These are phyloP conservation scores for Chloropsis hardwickii DNA, from an alignment of 2,113 vertebrate species.

Conservation along the genomic window DNA sequence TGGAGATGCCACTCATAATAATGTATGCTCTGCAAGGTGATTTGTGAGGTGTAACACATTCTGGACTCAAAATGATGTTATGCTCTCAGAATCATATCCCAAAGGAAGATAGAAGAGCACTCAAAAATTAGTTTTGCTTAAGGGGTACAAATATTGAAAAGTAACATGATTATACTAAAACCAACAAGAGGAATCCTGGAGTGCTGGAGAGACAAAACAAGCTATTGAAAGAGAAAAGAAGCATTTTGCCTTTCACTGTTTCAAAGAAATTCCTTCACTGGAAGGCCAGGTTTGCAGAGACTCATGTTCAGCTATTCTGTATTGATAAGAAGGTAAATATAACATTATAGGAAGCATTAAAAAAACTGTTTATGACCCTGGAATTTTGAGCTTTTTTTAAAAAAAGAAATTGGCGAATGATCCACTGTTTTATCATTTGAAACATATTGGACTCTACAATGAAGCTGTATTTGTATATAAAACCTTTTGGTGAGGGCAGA, in stretches of 20 bases:
- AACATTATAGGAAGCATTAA: background rate
- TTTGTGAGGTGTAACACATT: background rate
- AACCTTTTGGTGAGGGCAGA: background rate
- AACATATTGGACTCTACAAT: background rate
- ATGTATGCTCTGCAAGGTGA: background rate
- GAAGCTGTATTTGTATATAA: background rate
- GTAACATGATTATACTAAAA: background rate
- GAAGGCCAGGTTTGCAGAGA: background rate
- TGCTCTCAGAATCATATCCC: background rate
- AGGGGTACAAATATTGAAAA: constrained; percentile 1
- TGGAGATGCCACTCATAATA: background rate
- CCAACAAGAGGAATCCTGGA: background rate
- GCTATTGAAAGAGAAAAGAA: background rate
- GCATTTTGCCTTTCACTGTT: background rate
- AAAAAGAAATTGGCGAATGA: background rate
- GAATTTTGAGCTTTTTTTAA: background rate
- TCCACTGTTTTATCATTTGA: background rate
- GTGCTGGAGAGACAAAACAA: background rate
- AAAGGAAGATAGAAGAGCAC: background rate
- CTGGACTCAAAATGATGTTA: background rate
- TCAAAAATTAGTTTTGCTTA: background rate
- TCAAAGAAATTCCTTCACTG: background rate
- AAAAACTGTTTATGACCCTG: background rate
- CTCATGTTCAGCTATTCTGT: background rate
- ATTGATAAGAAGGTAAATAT: background rate